phyloP scores from a whole-genome alignment of 2,113 vertebrate species.

The Odontesthes bonariensis region DNA sequence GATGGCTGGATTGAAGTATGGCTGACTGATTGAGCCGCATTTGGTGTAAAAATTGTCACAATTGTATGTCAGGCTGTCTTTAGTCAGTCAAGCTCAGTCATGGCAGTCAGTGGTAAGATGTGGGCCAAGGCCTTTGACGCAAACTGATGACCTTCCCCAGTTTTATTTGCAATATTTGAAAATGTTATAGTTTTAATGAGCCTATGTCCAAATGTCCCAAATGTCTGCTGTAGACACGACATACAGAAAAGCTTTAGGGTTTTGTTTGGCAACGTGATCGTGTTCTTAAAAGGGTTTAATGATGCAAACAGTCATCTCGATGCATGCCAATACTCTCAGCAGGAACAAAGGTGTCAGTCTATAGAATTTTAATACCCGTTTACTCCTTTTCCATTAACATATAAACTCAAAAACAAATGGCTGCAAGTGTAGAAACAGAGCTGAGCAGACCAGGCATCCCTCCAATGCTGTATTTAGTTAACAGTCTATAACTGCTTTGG shows the following conservation, averaged over 20 bases:
- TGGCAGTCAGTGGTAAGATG: neutral
- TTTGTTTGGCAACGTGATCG: neutral
- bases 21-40: neutral
- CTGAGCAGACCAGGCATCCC: constrained; percentile 32
- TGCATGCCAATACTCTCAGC: neutral
- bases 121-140: no score
- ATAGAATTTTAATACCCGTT: constrained; percentile 15
- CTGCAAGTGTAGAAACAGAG: constrained; percentile 26
- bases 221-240: neutral
- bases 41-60: no score
- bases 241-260: neutral
- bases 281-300: constrained; percentile 32
- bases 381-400: constrained; percentile 6
- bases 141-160: no score
- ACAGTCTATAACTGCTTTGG: constrained; percentile 30
- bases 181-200: no score
- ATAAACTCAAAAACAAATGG: neutral
- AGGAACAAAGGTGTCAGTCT: neutral
- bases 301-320: constrained; percentile 3
- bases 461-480: constrained; percentile 30
- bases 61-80: neutral
- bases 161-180: neutral
- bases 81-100: neutral
- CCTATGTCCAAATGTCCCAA: neutral
- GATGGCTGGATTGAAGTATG: neutral